Conservation (phyloP, 92 coral and sea anemone species). For the Phenganax marumi region DNA sequence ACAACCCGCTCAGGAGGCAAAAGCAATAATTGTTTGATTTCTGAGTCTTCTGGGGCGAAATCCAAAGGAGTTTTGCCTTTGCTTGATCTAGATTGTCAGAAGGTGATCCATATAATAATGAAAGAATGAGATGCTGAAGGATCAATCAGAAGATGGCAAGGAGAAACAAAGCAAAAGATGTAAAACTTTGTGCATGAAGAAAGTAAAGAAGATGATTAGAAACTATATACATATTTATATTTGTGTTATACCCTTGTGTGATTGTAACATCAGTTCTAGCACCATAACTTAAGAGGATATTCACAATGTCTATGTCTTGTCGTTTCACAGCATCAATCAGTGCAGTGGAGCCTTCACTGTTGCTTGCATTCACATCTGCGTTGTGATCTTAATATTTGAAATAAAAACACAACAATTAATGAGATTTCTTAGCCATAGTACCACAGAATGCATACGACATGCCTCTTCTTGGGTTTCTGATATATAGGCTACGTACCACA, state of each 20-base stretch:
- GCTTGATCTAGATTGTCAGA: constrained; percentile 46
- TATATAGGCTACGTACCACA: constrained; percentile 66
- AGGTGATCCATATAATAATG: no score
- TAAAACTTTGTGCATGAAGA: no score
- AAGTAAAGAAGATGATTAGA: no score
- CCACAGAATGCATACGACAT: not conserved
- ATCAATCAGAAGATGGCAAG: no score
- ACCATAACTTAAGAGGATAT: constrained; percentile 70
- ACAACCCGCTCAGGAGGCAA: constrained; percentile 26
- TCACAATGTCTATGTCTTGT: constrained; percentile 62
- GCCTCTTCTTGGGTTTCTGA: not conserved
- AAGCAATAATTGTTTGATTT: constrained; percentile 60
- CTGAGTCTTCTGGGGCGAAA: constrained; percentile 64
- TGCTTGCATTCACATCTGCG: constrained; percentile 65
- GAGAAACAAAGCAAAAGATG: no score
- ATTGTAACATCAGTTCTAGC: constrained; percentile 64
- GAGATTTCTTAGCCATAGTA: not conserved
- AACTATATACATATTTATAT: no score
- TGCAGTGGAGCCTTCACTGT: constrained; percentile 78
- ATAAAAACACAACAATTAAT: not conserved
- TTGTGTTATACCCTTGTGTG: constrained; percentile 76
- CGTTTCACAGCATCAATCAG: constrained; percentile 91
- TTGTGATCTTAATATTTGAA: constrained; percentile 57
- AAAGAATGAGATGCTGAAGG: no score
- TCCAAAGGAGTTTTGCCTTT: constrained; percentile 73